phyloP scores from a whole-genome alignment of 2,113 vertebrate genomes.

The Platycercus adscitus region DNA sequence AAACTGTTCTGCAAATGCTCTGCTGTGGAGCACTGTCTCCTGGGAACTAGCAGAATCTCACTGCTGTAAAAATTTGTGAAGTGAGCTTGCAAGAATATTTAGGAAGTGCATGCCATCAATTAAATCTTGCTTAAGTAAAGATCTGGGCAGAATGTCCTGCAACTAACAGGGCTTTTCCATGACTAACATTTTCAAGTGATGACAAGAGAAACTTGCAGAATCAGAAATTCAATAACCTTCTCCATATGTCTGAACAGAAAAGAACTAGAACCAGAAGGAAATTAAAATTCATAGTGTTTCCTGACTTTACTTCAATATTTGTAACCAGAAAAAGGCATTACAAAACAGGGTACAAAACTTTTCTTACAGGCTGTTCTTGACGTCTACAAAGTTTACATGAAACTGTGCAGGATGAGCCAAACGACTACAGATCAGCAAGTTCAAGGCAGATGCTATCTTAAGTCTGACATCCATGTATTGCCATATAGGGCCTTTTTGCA shows the following conservation, averaged over 20 bases:
- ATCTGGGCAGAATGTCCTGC: neutral
- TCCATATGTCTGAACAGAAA: conserved; percentile 55
- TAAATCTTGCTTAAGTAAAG: neutral
- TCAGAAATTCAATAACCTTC: conserved; percentile 45
- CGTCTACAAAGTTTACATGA: conserved; percentile 36
- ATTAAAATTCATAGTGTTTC: conserved; percentile 67
- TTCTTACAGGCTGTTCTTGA: conserved; percentile 49
- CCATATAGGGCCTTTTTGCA: conserved; percentile 59
- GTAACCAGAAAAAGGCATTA: conserved; percentile 29
- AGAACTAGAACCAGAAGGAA: conserved; percentile 54
- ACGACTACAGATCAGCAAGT: conserved; percentile 39
- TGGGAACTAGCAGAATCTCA: neutral
- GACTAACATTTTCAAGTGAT: conserved; percentile 21
- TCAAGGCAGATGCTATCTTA: conserved; percentile 61
- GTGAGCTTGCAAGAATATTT: neutral
- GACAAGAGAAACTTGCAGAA: conserved; percentile 42
- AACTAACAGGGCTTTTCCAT: neutral
- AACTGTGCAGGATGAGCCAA: conserved; percentile 47
- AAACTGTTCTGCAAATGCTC: neutral
- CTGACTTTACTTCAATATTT: conserved; percentile 50
- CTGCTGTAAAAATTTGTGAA: neutral
- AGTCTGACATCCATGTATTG: conserved; percentile 39
- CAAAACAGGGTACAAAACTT: conserved; percentile 55
- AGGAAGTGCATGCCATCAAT: neutral
- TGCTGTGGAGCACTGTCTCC: neutral